These are phyloP conservation scores for Apolygus lucorum DNA, from an alignment of 1,140 invertebrate species.

Conservation along the genomic window DNA sequence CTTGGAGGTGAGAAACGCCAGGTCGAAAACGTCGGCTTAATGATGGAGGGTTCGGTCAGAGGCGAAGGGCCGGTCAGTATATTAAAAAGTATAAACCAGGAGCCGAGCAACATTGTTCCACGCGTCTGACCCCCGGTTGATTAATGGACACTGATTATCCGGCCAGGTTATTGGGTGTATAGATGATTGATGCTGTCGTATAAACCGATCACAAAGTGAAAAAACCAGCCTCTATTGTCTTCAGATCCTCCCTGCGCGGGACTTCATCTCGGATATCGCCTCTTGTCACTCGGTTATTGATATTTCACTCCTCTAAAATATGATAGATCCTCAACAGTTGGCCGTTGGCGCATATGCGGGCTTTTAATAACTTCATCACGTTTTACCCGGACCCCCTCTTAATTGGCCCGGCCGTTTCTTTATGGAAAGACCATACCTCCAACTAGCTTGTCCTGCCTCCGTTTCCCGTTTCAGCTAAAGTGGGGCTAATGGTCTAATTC, in stretches of 20 bases:
- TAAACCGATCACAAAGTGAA: neutral
- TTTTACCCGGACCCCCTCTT: neutral
- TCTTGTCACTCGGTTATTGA: neutral
- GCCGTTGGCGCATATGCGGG: slow-evolving; percentile 5
- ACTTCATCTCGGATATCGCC: neutral
- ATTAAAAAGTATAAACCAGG: neutral
- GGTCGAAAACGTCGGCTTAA: too few relatives aligned
- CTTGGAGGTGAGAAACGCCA: too few relatives aligned
- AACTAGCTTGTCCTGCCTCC: neutral
- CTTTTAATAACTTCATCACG: slow-evolving; percentile 15
- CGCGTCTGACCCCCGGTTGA: neutral
- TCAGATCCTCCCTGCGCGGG: too few relatives aligned
- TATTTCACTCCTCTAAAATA: neutral
- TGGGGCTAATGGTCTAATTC: slow-evolving; percentile 9
- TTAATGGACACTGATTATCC: neutral
- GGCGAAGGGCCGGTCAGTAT: neutral
- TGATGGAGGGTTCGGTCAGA: too few relatives aligned
- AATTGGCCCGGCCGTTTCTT: neutral
- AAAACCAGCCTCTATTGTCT: neutral
- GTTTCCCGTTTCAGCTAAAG: slow-evolving; percentile 12
- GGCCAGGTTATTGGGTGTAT: neutral
- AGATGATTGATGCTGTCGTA: neutral
- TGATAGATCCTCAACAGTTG: neutral
- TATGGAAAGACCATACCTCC: neutral
- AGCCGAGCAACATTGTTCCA: neutral